Conservation (phyloP, 2,888 invertebrate species). For the Axea sp. region DNA sequence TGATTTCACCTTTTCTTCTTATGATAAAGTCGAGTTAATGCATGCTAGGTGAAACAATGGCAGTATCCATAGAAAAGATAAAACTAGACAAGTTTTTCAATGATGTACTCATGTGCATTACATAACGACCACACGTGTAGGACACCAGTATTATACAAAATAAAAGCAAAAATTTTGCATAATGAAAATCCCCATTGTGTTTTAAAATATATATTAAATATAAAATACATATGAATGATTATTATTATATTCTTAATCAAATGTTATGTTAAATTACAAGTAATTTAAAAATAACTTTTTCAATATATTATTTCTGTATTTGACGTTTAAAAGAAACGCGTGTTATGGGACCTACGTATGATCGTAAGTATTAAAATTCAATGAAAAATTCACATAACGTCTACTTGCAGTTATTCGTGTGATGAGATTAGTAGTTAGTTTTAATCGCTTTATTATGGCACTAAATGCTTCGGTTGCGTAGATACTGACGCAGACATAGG, state of each 20-base stretch:
- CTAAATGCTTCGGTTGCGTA: constrained; percentile 66
- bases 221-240: too few species aligned
- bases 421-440: constrained; percentile 10
- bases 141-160: constrained; percentile 13
- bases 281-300: too few species aligned
- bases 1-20: constrained; percentile 9
- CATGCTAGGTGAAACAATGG: constrained; percentile 68
- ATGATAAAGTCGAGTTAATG: constrained; percentile 49
- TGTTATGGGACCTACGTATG: constrained; percentile 15
- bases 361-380: constrained; percentile 4
- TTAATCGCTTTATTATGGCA: constrained; percentile 66
- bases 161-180: constrained; percentile 2
- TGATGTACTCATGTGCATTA: constrained; percentile 68
- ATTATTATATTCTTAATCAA: too few species aligned
- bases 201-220: too few species aligned
- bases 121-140: constrained; percentile 40
- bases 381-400: constrained; percentile 2
- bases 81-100: constrained; percentile 71
- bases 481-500: constrained; percentile 71
- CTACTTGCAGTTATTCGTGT: constrained; percentile 5
- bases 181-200: too few species aligned
- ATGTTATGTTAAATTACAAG: background rate
- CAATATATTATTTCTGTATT: too few species aligned
- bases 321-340: too few species aligned
- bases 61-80: constrained; percentile 74